Percentiles rank a stretch among this genome's conserved stretches.
These are phyloP conservation scores for Torymus auratus DNA, from an alignment of 2,888 invertebrate species.

Conservation along the genomic window DNA sequence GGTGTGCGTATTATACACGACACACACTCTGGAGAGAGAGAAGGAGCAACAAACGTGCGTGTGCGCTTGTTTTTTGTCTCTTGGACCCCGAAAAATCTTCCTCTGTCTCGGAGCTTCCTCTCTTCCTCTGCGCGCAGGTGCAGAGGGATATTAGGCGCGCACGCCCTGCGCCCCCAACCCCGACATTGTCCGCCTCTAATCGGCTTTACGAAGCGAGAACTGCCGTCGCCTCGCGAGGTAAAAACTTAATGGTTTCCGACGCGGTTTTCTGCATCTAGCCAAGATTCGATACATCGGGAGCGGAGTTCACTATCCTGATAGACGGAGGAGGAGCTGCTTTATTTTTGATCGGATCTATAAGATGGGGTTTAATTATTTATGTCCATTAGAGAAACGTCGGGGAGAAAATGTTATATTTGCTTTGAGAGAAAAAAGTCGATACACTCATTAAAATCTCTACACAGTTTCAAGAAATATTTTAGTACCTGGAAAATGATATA, in stretches of 20 bases:
- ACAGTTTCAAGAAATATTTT: too few species aligned
- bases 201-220: background rate
- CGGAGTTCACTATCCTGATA: too few species aligned
- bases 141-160: slow-evolving; percentile 17
- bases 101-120: slow-evolving; percentile 15
- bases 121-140: background rate
- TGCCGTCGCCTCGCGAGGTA: background rate
- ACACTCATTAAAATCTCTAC: too few species aligned
- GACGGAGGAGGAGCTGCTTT: too few species aligned
- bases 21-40: slow-evolving; percentile 9
- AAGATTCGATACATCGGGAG: too few species aligned
- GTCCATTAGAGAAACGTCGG: too few species aligned
- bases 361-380: too few species aligned
- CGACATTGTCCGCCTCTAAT: slow-evolving; percentile 14
- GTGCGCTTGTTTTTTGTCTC: background rate
- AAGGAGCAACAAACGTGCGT: background rate
- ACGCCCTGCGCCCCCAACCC: slow-evolving; percentile 20
- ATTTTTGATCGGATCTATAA: too few species aligned
- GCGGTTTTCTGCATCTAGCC: too few species aligned
- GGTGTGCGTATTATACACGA: slow-evolving; percentile 18
- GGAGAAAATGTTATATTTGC: too few species aligned
- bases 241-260: background rate
- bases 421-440: too few species aligned
- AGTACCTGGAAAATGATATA: too few species aligned
- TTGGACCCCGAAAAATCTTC: background rate